Percentiles rank a stretch among this genome's conserved stretches.
Conservation (phyloP, 2,888 invertebrate genomes). For the Caradrina clavipalpis region DNA sequence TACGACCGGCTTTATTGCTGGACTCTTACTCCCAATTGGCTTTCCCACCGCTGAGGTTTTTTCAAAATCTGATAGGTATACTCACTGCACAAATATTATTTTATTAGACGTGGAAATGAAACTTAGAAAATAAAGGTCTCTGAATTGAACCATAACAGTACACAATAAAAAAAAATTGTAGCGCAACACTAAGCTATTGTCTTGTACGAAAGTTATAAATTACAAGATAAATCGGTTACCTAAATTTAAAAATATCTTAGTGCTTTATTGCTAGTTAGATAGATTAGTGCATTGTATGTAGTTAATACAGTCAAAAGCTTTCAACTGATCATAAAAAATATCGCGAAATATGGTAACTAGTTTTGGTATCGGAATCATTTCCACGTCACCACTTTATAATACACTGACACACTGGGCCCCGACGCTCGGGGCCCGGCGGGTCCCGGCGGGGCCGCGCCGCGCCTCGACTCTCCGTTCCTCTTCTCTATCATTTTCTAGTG, state of each 20-base stretch:
- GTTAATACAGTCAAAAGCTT: slow-evolving; percentile 10
- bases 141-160: slow-evolving; percentile 10
- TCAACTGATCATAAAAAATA: background rate
- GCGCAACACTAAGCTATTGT: background rate
- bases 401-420: slow-evolving; percentile 44
- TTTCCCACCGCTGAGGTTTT: slow-evolving; percentile 7
- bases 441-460: slow-evolving; percentile 60
- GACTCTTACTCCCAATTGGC: slow-evolving; percentile 36
- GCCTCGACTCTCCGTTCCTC: slow-evolving; percentile 93
- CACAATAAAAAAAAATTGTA: background rate
- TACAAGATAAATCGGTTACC: background rate
- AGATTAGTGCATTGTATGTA: background rate
- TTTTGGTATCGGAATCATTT: slow-evolving; percentile 20
- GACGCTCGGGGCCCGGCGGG: slow-evolving; percentile 34
- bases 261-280: background rate
- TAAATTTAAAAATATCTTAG: too few species aligned
- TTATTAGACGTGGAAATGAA: slow-evolving; percentile 25
- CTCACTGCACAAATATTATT: slow-evolving; percentile 32
- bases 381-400: slow-evolving; percentile 16
- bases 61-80: slow-evolving; percentile 39
- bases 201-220: background rate
- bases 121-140: background rate
- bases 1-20: slow-evolving; percentile 9
- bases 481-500: slow-evolving; percentile 97
- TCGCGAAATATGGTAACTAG: too few species aligned